These are phyloP conservation scores for Oreochromis grahami DNA, from an alignment of 2,797 vertebrate genomes.

Conservation along the genomic window DNA sequence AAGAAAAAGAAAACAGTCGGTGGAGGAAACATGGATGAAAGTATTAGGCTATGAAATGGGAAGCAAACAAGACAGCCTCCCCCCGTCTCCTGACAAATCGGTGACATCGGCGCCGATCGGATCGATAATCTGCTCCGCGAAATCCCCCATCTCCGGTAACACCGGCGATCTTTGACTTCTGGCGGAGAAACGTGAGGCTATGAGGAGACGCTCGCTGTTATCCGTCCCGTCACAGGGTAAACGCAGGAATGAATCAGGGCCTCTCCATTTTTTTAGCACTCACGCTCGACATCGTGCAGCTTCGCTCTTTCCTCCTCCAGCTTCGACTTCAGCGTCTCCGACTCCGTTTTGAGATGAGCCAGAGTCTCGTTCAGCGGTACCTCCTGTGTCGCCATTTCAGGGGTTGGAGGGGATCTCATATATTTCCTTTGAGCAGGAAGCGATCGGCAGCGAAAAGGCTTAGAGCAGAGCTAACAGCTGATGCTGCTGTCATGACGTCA, in stretches of 20 bases:
- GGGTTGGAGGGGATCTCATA: slow-evolving; percentile 72
- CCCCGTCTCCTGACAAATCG: background rate
- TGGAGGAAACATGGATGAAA: background rate
- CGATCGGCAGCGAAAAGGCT: slow-evolving; percentile 64
- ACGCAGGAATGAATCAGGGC: slow-evolving; percentile 44
- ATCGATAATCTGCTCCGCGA: background rate
- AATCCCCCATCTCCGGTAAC: background rate
- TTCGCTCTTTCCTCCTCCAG: slow-evolving; percentile 98
- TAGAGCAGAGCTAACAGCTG: slow-evolving; percentile 73
- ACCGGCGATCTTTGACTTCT: too few relatives aligned
- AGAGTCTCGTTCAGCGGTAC: slow-evolving; percentile 89
- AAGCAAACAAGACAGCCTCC: slow-evolving; percentile 30
- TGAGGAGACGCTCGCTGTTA: background rate
- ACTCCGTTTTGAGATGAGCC: slow-evolving; percentile 89
- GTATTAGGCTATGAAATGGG: slow-evolving; percentile 28
- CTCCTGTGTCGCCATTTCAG: slow-evolving; percentile 96
- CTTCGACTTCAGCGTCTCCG: slow-evolving; percentile 92
- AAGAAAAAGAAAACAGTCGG: background rate
- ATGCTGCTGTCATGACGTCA: slow-evolving; percentile 83
- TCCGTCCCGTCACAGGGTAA: slow-evolving; percentile 1
- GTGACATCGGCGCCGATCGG: background rate
- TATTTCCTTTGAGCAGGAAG: slow-evolving; percentile 66
- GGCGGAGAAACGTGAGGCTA: background rate
- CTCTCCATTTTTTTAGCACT: slow-evolving; percentile 75
- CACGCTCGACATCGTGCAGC: slow-evolving; percentile 98